These are phyloP conservation scores for Myopa tessellatipennis DNA, from an alignment of 2,888 invertebrate species.

Conservation along the genomic window DNA sequence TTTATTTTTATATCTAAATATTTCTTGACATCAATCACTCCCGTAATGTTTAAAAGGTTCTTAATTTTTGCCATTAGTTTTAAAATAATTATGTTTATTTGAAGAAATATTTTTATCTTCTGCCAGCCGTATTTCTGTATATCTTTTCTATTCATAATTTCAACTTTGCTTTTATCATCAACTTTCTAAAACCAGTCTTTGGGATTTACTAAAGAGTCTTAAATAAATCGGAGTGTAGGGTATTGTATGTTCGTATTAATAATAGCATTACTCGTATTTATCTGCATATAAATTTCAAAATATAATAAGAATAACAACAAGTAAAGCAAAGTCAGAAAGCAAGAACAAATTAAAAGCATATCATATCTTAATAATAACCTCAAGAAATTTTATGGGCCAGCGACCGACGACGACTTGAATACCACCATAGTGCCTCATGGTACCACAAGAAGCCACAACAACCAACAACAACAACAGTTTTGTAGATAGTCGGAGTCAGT, in stretches of 20 bases:
- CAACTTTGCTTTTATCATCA: too few relatives aligned
- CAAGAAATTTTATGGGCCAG: slow-evolving; percentile 55
- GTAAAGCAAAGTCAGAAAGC: neutral
- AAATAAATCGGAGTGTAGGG: too few relatives aligned
- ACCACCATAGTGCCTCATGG: neutral
- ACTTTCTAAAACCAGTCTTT: too few relatives aligned
- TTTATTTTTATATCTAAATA: too few relatives aligned
- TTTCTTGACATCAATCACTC: too few relatives aligned
- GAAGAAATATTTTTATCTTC: too few relatives aligned
- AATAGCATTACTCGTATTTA: neutral
- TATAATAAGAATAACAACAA: neutral
- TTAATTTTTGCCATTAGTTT: too few relatives aligned
- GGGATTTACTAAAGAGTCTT: too few relatives aligned
- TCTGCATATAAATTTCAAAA: neutral
- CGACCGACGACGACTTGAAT: slow-evolving; percentile 46
- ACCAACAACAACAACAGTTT: neutral
- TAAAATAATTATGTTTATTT: too few relatives aligned
- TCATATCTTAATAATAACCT: slow-evolving; percentile 57
- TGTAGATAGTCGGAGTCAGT: neutral
- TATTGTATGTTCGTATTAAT: neutral
- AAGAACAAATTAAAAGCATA: neutral
- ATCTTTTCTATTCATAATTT: too few relatives aligned
- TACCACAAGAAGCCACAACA: neutral
- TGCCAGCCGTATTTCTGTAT: too few relatives aligned
- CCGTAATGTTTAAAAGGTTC: too few relatives aligned